These are phyloP conservation scores for Dynastes grantii DNA, from an alignment of 2,888 invertebrate genomes.

Conservation along the genomic window DNA sequence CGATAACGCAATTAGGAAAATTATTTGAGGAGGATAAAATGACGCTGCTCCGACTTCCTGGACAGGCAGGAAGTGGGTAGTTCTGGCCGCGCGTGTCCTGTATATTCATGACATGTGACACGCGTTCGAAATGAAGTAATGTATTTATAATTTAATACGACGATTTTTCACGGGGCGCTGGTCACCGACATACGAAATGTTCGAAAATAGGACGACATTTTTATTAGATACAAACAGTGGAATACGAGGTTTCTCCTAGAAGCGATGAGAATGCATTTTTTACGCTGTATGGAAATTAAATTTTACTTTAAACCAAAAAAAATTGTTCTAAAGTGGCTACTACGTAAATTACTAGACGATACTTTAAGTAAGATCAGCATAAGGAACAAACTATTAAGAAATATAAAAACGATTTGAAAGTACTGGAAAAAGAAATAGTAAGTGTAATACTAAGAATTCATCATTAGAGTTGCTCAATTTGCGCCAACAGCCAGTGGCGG, in stretches of 20 bases:
- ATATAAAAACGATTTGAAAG: too few species aligned
- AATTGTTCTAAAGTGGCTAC: too few species aligned
- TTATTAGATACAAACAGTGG: background rate
- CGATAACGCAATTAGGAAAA: constrained; percentile 65
- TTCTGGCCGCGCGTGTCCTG: constrained; percentile 63
- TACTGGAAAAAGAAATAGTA: too few species aligned
- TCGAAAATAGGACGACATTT: background rate
- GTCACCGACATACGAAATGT: background rate
- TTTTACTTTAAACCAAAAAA: too few species aligned
- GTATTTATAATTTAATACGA: constrained; percentile 55
- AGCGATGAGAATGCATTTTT: background rate
- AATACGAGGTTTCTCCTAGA: background rate
- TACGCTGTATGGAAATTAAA: too few species aligned
- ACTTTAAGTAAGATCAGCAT: too few species aligned
- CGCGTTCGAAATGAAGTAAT: constrained; percentile 59
- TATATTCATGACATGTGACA: constrained; percentile 63
- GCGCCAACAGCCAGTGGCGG: too few species aligned
- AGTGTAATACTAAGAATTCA: too few species aligned
- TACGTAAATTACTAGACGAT: too few species aligned
- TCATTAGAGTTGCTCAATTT: too few species aligned
- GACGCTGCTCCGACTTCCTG: constrained; percentile 63
- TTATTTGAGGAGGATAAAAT: constrained; percentile 66
- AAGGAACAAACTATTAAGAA: too few species aligned
- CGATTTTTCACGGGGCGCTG: constrained; percentile 16
- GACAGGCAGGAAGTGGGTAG: constrained; percentile 65